Percentiles rank a stretch among this genome's conserved stretches.
These are phyloP conservation scores for Brachylomia viminalis DNA, from an alignment of 2,888 invertebrate genomes.

Conservation along the genomic window DNA sequence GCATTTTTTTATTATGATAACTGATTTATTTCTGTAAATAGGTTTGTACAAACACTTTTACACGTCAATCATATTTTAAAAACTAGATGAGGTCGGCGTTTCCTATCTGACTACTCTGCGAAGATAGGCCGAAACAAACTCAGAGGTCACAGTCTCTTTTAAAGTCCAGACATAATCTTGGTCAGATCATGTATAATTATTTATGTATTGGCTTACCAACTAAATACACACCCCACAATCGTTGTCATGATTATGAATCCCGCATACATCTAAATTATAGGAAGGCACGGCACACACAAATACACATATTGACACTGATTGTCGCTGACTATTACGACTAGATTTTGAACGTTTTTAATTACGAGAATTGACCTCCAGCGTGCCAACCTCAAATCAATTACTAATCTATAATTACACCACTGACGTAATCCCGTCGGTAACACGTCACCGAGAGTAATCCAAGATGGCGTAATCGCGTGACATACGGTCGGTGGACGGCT, in stretches of 20 bases:
- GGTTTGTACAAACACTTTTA: too few species aligned
- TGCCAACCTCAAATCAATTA: background rate
- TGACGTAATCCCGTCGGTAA: background rate
- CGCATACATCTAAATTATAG: background rate
- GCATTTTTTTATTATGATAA: background rate
- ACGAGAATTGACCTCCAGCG: background rate
- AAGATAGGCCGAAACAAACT: too few species aligned
- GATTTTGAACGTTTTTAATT: background rate
- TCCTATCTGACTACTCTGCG: too few species aligned
- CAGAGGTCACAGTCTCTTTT: too few species aligned
- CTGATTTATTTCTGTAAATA: too few species aligned
- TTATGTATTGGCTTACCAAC: background rate
- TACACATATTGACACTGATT: background rate
- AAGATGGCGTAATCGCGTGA: conserved; percentile 40
- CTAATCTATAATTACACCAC: conserved; percentile 1
- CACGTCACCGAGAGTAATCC: conserved; percentile 16
- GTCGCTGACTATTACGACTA: background rate
- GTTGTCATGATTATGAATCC: background rate
- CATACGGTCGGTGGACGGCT: conserved; percentile 11
- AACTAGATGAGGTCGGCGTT: too few species aligned
- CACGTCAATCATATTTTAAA: too few species aligned
- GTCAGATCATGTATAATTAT: too few species aligned
- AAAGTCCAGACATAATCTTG: too few species aligned
- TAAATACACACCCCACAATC: background rate
- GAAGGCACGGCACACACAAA: background rate